phyloP scores from a whole-genome alignment of 2,113 vertebrate genomes.

The Dermatemys mawii region DNA sequence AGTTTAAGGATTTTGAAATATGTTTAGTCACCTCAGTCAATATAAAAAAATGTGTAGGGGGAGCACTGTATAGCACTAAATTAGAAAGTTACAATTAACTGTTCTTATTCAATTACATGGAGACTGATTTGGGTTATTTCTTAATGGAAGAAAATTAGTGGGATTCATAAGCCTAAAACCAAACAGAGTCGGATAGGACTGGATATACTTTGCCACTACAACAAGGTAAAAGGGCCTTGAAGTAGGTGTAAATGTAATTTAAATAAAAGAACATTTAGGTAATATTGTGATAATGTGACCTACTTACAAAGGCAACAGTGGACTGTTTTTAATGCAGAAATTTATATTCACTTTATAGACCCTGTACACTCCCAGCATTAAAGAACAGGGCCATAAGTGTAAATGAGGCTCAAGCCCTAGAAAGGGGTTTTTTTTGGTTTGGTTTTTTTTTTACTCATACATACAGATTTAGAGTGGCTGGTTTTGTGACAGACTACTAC shows the following conservation, averaged over 20 bases:
- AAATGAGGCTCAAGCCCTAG: neutral
- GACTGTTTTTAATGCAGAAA: neutral
- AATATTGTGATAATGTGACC: neutral
- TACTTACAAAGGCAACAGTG: neutral
- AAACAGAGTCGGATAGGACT: neutral
- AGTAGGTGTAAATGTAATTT: neutral
- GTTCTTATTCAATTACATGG: neutral
- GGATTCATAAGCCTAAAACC: neutral
- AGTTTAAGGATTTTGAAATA: neutral
- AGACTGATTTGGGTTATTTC: neutral
- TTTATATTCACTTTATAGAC: neutral
- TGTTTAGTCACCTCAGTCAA: neutral
- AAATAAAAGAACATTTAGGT: neutral
- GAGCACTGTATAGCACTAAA: neutral
- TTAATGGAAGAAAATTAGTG: neutral
- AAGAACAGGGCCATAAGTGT: neutral
- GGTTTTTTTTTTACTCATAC: fast-evolving
- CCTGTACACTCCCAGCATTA: neutral
- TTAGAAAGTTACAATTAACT: neutral
- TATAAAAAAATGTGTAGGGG: neutral
- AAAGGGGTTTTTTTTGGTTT: neutral
- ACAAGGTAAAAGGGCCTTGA: neutral
- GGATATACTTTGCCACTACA: neutral
- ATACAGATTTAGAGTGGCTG: neutral
- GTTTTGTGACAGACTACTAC: neutral